Conservation (phyloP, 2,113 vertebrate species). For the Phalacrocorax carbo region DNA sequence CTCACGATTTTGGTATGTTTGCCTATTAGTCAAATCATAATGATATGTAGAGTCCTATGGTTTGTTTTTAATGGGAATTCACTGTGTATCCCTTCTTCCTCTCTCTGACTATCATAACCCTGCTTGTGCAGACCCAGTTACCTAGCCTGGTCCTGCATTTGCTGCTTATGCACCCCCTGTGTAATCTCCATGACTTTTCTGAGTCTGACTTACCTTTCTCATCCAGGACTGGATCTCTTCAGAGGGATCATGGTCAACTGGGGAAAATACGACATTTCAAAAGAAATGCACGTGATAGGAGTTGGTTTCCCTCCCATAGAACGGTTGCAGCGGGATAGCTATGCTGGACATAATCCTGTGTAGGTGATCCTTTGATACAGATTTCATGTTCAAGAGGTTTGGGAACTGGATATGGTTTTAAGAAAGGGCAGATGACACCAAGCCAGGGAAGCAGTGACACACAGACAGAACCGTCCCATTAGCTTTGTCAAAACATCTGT, state of each 20-base stretch:
- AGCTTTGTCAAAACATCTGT: slow-evolving; percentile 47
- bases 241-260: neutral
- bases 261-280: neutral
- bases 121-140: neutral
- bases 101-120: neutral
- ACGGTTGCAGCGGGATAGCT: fast-evolving
- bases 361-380: neutral
- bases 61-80: neutral
- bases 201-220: neutral
- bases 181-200: neutral
- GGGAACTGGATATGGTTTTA: neutral
- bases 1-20: neutral
- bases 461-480: slow-evolving; percentile 38
- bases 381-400: neutral
- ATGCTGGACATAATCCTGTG: fast-evolving
- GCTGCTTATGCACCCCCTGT: neutral
- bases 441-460: slow-evolving; percentile 14
- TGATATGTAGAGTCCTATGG: neutral
- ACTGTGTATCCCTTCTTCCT: neutral
- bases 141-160: neutral
- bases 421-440: slow-evolving; percentile 4
- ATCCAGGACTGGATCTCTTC: neutral
- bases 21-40: neutral
- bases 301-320: neutral
- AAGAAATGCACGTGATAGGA: fast-evolving